phyloP scores from a whole-genome alignment of 2,888 invertebrate species.

The Anthophora plumipes region DNA sequence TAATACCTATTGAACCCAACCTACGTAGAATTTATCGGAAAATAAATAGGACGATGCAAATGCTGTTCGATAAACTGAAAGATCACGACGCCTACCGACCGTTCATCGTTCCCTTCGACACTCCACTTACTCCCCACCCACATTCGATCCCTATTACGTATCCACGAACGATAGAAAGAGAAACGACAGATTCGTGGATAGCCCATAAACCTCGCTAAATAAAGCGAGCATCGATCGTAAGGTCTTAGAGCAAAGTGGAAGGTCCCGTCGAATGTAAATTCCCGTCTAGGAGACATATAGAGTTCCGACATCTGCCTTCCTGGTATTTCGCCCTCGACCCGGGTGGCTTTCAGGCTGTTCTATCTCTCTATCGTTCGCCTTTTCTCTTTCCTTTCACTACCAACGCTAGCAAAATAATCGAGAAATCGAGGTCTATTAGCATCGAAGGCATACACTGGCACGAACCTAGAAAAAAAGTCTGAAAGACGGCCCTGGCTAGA shows the following conservation, averaged over 20 bases:
- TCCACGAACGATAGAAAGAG: background rate
- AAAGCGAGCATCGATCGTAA: conserved; percentile 39
- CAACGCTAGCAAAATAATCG: conserved; percentile 73
- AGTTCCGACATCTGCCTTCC: conserved; percentile 70
- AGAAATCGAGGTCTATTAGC: conserved; percentile 81
- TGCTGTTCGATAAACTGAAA: background rate
- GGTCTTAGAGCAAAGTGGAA: conserved; percentile 32
- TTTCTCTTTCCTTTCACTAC: conserved; percentile 26
- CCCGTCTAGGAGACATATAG: conserved; percentile 48
- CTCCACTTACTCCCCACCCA: conserved; percentile 25
- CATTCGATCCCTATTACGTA: background rate
- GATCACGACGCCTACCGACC: background rate
- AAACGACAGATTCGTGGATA: background rate
- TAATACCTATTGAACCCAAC: background rate
- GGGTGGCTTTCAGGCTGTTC: conserved; percentile 63
- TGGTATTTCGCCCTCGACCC: conserved; percentile 74
- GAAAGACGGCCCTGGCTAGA: conserved; percentile 54
- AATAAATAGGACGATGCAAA: background rate
- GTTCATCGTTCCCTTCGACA: conserved; percentile 3
- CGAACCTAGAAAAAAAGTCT: conserved; percentile 60
- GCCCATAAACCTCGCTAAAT: conserved; percentile 46
- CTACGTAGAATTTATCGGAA: background rate
- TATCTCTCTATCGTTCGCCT: conserved; percentile 60
- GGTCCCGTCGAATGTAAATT: conserved; percentile 61
- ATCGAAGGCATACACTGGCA: conserved; percentile 75